Evolutionary conservation across 2,888 invertebrate genomes (phyloP), one percentile per base, ranked within the genome.

Genomic region (Amiota communis): DNA sequence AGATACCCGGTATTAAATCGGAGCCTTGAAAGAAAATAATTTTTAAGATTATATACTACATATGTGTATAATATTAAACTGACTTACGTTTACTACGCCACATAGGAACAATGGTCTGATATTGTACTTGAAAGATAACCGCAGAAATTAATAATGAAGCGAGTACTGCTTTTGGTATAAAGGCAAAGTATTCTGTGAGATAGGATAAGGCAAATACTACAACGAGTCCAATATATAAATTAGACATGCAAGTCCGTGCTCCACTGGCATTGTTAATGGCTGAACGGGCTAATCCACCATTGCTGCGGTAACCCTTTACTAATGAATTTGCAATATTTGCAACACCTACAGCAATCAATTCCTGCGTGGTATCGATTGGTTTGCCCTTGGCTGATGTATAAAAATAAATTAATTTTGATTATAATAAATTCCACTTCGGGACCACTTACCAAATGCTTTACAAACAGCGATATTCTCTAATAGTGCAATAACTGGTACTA

Each of bases 71-170:
- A 20, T 17, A 12, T 3, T 2, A 9, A 63, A 46, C 13, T 11
- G 1, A 91, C 93, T 93, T 88, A 96, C 96, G 95, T 90, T 96
- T 96, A 49, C 95, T 94, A 79, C 95, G 92, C 96, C 96, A 97
- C 94, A 97, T 95, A 0, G 96, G 95, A 78, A 93, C 92, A 61
- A 96, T 91, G 69, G 96, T 95, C 87, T 94, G 93, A 79, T 95
- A 95, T 88, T 96, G 96, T 1, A 97, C 93, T 95, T 96, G 96
- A 88, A 96, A 96, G 69, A 97, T 91, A 48, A 97, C 97, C 57
- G 97, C 97, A 46, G 95, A 95, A 76, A 97, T 95, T 84, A 97
- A 97, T 83, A 98, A 94, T 0, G 95, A 95, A 1, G 97, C 96
- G 78, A 98, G 90, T 9, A 95, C 93, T 1, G 97, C 93, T 88